Percentiles rank a stretch among this genome's conserved stretches.
Evolutionary conservation across 2,888 invertebrate genomes (phyloP).

Genomic region (Osedax fenrisi): DNA sequence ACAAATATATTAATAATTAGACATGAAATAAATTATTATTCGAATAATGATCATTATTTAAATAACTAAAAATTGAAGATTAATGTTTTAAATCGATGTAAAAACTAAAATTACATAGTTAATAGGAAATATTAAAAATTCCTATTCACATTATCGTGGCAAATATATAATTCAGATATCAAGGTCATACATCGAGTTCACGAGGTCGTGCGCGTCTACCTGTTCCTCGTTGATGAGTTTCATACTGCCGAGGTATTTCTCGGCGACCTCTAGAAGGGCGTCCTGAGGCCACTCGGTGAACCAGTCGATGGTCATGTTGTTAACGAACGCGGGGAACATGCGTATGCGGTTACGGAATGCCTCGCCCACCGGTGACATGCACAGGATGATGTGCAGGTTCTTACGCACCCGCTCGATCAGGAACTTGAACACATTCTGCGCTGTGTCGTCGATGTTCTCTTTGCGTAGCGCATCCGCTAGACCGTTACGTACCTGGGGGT

Average conservation of each 20-base stretch:
- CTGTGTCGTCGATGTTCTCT: conserved; percentile 48
- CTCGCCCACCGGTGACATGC: conserved; percentile 79
- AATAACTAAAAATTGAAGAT: too few species aligned
- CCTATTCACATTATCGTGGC: too few species aligned
- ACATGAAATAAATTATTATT: too few species aligned
- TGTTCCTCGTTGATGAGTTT: conserved; percentile 54
- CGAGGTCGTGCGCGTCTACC: conserved; percentile 39
- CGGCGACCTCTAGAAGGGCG: conserved; percentile 75
- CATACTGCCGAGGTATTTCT: conserved; percentile 65
- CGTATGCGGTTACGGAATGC: conserved; percentile 68
- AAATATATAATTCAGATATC: too few species aligned
- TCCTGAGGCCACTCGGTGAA: conserved; percentile 77
- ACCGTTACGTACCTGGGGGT: conserved; percentile 46
- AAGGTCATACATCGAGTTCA: too few species aligned
- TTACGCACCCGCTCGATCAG: conserved; percentile 65
- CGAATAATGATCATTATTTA: too few species aligned
- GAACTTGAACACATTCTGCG: conserved; percentile 61
- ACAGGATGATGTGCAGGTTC: conserved; percentile 68
- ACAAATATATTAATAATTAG: too few species aligned
- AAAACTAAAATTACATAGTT: too few species aligned
- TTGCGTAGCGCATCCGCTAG: conserved; percentile 47
- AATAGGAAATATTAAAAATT: too few species aligned
- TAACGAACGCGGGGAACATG: conserved; percentile 75
- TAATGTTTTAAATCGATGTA: too few species aligned
- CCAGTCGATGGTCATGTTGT: conserved; percentile 79